Percentiles rank a stretch among this genome's conserved stretches.
These are phyloP conservation scores for Pterostichus madidus DNA, from an alignment of 2,888 invertebrate genomes.

Conservation along the genomic window DNA sequence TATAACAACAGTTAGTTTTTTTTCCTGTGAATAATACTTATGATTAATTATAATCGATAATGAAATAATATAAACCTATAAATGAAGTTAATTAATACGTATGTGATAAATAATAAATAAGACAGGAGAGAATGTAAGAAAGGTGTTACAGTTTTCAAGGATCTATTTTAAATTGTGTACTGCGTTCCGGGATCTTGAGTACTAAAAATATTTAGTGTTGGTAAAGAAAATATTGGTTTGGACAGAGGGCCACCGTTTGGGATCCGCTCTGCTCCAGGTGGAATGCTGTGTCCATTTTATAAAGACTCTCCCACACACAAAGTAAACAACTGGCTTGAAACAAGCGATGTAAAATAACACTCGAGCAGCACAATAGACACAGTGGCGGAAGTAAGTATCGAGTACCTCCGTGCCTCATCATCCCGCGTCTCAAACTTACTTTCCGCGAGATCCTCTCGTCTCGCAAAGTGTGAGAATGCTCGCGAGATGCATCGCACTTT, in stretches of 20 bases:
- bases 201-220: constrained; percentile 4
- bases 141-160: constrained; percentile 6
- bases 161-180: not conserved
- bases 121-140: not conserved
- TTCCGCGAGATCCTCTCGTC: constrained; percentile 25
- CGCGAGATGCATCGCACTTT: constrained; percentile 46
- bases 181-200: not conserved
- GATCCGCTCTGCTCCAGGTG: constrained; percentile 70
- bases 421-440: constrained; percentile 2
- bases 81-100: not conserved
- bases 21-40: too few species aligned
- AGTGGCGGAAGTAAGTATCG: constrained; percentile 64
- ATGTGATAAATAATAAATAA: too few species aligned
- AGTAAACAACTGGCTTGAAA: constrained; percentile 74
- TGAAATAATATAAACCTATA: too few species aligned
- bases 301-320: constrained; percentile 74
- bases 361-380: constrained; percentile 68
- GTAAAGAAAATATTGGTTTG: constrained; percentile 34
- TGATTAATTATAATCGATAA: too few species aligned
- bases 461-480: constrained; percentile 43
- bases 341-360: constrained; percentile 72
- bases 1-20: too few species aligned
- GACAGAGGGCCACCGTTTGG: constrained; percentile 67
- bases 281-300: constrained; percentile 71
- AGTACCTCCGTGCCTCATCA: constrained; percentile 27